Evolutionary conservation across 1,140 invertebrate genomes (phyloP).

Genomic region (Macrotrachela quadricornifera): DNA sequence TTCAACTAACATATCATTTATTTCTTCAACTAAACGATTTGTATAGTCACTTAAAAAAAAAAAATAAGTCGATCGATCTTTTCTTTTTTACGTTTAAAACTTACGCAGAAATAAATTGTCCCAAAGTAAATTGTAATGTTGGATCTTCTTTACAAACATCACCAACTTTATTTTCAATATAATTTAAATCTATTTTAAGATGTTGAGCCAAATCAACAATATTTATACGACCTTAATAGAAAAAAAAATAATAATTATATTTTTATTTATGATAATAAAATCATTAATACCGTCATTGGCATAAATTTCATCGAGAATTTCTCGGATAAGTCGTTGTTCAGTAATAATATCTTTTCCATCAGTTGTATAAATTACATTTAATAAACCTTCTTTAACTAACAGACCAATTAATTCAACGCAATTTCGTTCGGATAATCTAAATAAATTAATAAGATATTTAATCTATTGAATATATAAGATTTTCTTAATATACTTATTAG

Average conservation of each 20-base stretch:
- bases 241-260: constrained; percentile 10
- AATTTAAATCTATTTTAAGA: constrained; percentile 63
- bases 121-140: constrained; percentile 44
- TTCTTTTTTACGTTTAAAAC: constrained; percentile 5
- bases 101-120: constrained; percentile 57
- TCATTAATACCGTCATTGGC: constrained; percentile 45
- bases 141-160: constrained; percentile 27
- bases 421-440: constrained; percentile 77
- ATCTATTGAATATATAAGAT: too few relatives aligned
- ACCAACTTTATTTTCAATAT: constrained; percentile 42
- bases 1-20: constrained; percentile 66
- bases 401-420: constrained; percentile 82
- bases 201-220: constrained; percentile 61
- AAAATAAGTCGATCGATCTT: too few relatives aligned
- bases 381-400: constrained; percentile 56
- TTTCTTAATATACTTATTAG: too few relatives aligned
- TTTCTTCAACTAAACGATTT: constrained; percentile 54
- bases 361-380: constrained; percentile 77
- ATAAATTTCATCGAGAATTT: constrained; percentile 72
- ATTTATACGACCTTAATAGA: constrained; percentile 48
- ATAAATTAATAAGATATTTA: too few relatives aligned
- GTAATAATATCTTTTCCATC: constrained; percentile 96
- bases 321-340: constrained; percentile 58
- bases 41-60: constrained; percentile 40
- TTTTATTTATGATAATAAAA: too few relatives aligned